A percentile compares a stretch with the other conserved stretches of the same genome.
Conservation (phyloP, 2,888 invertebrate species). For the Phrixothrix hirtus region DNA sequence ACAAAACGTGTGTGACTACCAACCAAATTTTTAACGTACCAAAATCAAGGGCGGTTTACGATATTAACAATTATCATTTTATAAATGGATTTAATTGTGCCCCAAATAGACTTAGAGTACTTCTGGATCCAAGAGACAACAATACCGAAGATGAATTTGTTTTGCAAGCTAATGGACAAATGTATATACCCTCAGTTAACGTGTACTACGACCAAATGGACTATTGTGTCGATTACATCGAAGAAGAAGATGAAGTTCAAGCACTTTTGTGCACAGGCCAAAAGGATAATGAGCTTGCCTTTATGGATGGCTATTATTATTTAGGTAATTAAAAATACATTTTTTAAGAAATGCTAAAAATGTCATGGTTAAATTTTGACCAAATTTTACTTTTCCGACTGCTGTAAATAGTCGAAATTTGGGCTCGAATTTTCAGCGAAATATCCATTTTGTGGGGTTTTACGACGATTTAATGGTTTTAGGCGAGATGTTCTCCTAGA, state of each 20-base stretch:
- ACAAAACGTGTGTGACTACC: slow-evolving; percentile 16
- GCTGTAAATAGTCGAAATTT: too few relatives aligned
- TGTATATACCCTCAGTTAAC: slow-evolving; percentile 1
- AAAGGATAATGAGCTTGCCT: neutral
- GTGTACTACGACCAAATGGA: neutral
- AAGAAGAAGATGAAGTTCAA: slow-evolving; percentile 8
- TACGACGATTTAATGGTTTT: too few relatives aligned
- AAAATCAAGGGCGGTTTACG: neutral
- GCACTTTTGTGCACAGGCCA: slow-evolving; percentile 9
- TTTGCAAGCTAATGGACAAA: slow-evolving; percentile 2
- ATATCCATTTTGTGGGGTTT: too few relatives aligned
- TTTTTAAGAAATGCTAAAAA: neutral
- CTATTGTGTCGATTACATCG: slow-evolving; percentile 24
- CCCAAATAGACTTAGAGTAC: neutral
- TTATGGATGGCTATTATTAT: neutral
- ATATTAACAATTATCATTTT: slow-evolving; percentile 1
- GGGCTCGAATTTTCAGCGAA: too few relatives aligned
- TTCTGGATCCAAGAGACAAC: slow-evolving; percentile 1
- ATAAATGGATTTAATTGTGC: slow-evolving; percentile 10
- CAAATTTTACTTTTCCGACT: too few relatives aligned
- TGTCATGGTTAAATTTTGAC: too few relatives aligned
- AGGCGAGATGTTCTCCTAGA: too few relatives aligned
- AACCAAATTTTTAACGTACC: slow-evolving; percentile 3
- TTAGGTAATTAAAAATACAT: neutral
- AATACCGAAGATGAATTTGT: slow-evolving; percentile 5